phyloP scores from a whole-genome alignment of 2,797 vertebrate species.

The Sebastes vulpes region DNA sequence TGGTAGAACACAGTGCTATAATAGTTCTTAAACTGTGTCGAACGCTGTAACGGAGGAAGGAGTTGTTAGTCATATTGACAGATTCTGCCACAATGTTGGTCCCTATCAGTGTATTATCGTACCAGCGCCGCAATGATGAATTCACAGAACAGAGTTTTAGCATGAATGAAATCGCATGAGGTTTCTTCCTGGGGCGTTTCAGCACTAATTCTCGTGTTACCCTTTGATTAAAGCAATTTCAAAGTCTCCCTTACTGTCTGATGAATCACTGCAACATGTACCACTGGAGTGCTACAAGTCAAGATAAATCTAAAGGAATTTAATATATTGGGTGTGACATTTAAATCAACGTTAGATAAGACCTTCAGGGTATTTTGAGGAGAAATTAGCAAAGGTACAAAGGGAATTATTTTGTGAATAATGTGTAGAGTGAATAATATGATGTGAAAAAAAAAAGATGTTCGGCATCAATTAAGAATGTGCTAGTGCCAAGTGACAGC shows the following conservation, averaged over 20 bases:
- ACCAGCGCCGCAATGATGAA: background rate
- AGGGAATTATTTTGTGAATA: slow-evolving; percentile 47
- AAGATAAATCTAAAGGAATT: slow-evolving; percentile 2
- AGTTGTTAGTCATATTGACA: background rate
- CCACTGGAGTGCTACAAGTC: slow-evolving; percentile 15
- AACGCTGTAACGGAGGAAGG: background rate
- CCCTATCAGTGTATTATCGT: background rate
- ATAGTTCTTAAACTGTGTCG: background rate
- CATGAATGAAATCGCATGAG: slow-evolving; percentile 21
- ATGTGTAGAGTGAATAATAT: slow-evolving; percentile 30
- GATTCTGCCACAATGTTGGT: background rate
- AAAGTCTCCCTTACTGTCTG: slow-evolving; percentile 13
- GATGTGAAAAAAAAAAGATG: slow-evolving; percentile 25
- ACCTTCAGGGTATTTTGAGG: slow-evolving; percentile 30
- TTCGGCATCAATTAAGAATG: slow-evolving; percentile 39
- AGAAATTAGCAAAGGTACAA: slow-evolving; percentile 41
- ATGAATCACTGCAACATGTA: slow-evolving; percentile 23
- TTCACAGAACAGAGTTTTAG: slow-evolving; percentile 12
- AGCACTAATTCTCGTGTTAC: slow-evolving; percentile 1
- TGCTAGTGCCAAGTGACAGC: slow-evolving; percentile 31
- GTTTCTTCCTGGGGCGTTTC: slow-evolving; percentile 14
- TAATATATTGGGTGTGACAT: slow-evolving; percentile 37
- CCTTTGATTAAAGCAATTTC: slow-evolving; percentile 41
- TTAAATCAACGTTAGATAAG: slow-evolving; percentile 45
- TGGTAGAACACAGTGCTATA: background rate